Evolutionary conservation across 2,888 invertebrate genomes (phyloP), one percentile per base, ranked within the genome.

Genomic region (Zele albiditarsus): DNA sequence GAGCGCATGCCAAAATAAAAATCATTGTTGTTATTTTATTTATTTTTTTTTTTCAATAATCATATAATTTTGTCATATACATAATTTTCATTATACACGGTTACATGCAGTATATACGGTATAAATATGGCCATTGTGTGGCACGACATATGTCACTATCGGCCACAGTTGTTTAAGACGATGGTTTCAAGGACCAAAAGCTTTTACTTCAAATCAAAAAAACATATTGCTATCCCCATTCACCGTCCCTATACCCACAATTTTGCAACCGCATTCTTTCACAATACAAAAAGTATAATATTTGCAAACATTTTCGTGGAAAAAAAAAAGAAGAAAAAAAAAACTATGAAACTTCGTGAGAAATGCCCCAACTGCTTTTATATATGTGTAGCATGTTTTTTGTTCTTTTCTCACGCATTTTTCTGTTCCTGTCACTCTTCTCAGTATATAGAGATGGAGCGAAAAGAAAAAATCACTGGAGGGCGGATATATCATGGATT

Each of bases 241-340:
- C 2, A 16, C 62, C 5, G 31, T 28, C 65, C 31, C 53, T 53
- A n/a, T n/a, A 23, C 10, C 28, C 27, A 46, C 14, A 5, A 31
- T 65, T 65, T 31, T 42, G 33, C n/a, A 33, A 23, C 14, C 62
- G 28, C 62, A 62, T 62, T 70, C 20, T 70, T n/a, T 60, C 31
- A 31, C 60, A 28, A 57, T 31, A 69, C 79, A 81, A 82, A 77
- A 71, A 23, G 25, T 77, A 73, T 79, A 79, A 83, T 85, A 84
- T 86, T 84, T 87, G 84, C 83, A 83, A 85, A 84, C 82, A 84
- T 83, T 23, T 82, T 83, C 81, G 71, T 77, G 80, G n/a, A n/a
- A n/a, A n/a, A n/a, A n/a, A n/a, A n/a, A n/a, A n/a, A n/a, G 12
- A 12, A 12, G 38, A 38, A 81, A 82, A 81, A 78, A 81, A 81